Percentiles rank a stretch among this genome's conserved stretches.
Conservation (phyloP, 2,113 vertebrate genomes). For the Cyrtonyx montezumae region DNA sequence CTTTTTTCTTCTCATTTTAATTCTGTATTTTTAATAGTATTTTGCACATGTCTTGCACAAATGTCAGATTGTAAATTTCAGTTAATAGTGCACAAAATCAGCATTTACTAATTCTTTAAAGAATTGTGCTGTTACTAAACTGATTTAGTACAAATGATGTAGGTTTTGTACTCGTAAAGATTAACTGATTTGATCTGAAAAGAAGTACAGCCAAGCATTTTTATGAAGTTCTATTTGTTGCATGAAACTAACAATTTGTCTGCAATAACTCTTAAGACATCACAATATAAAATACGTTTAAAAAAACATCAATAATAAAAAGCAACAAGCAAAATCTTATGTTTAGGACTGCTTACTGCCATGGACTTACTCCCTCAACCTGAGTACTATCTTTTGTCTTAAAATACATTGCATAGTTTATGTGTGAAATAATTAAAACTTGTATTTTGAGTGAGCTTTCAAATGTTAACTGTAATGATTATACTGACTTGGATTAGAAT, state of each 20-base stretch:
- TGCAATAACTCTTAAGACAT: not conserved
- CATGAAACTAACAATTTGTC: not conserved
- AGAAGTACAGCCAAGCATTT: not conserved
- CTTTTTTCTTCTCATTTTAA: not conserved
- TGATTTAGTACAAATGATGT: not conserved
- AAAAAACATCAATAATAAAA: not conserved
- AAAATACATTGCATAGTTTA: not conserved
- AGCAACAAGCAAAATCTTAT: not conserved
- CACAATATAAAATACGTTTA: not conserved
- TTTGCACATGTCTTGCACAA: not conserved
- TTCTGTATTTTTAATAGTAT: not conserved
- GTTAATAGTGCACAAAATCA: not conserved
- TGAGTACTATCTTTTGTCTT: not conserved
- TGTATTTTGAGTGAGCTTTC: slow-evolving; percentile 22
- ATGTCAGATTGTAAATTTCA: not conserved
- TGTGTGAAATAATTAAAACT: slow-evolving; percentile 2
- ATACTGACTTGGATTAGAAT: slow-evolving; percentile 28
- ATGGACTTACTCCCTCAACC: not conserved
- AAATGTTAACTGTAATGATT: not conserved
- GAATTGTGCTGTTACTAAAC: not conserved
- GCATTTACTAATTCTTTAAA: not conserved
- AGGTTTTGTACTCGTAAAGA: not conserved
- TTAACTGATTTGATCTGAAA: not conserved
- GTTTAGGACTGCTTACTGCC: not conserved
- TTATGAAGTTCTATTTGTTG: not conserved